A percentile compares a stretch with the other conserved stretches of the same genome.
These are phyloP conservation scores for Geococcyx californianus DNA, from an alignment of 2,113 vertebrate genomes.

Conservation along the genomic window DNA sequence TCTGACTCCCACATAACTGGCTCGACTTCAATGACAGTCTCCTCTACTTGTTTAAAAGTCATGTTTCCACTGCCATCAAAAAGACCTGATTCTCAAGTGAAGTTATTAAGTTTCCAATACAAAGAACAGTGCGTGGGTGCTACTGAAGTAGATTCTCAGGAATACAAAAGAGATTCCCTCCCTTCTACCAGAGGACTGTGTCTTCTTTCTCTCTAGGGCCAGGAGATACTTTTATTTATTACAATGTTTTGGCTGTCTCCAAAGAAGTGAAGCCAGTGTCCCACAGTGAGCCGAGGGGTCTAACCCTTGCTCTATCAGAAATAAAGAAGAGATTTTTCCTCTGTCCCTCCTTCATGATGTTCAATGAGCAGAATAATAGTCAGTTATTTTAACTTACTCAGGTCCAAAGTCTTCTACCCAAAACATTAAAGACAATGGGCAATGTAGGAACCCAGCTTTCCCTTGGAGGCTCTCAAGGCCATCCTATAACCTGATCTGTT, in stretches of 20 bases:
- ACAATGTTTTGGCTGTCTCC: not conserved
- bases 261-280: not conserved
- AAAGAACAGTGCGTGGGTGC: slow-evolving; percentile 42
- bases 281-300: not conserved
- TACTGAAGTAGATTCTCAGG: slow-evolving; percentile 2
- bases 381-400: not conserved
- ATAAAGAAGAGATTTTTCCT: not conserved
- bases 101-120: slow-evolving; percentile 66
- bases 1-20: slow-evolving; percentile 59
- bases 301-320: not conserved
- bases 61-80: slow-evolving; percentile 60
- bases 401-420: not conserved
- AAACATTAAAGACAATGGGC: not conserved
- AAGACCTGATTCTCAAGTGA: slow-evolving; percentile 60
- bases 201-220: not conserved
- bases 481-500: not conserved
- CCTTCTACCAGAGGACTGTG: not conserved
- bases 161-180: slow-evolving; percentile 31
- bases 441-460: not conserved
- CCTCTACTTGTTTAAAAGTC: slow-evolving; percentile 66
- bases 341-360: not conserved
- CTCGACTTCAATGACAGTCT: slow-evolving; percentile 67
- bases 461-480: not conserved
- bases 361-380: not conserved
- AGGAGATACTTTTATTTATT: not conserved